Conservation (phyloP, 2,797 vertebrate genomes). For the Rhynchotus rufescens region DNA sequence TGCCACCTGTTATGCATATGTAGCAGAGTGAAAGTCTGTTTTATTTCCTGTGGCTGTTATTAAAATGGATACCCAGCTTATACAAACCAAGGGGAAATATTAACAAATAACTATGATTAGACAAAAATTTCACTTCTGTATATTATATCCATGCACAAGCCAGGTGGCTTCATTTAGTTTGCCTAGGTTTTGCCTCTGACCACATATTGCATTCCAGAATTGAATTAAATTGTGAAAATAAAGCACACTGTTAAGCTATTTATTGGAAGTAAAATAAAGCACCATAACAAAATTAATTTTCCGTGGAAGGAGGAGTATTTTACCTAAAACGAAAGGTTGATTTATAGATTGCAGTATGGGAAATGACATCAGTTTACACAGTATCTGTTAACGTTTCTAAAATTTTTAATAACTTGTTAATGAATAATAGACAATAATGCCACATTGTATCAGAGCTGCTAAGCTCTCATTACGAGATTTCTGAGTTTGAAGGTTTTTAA, state of each 20-base stretch:
- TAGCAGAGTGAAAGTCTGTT: neutral
- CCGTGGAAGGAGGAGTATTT: neutral
- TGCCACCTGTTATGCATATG: neutral
- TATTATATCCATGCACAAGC: neutral
- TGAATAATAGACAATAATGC: neutral
- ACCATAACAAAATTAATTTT: neutral
- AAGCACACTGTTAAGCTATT: neutral
- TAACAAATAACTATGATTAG: neutral
- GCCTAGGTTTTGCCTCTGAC: neutral
- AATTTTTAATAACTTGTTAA: neutral
- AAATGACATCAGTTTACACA: neutral
- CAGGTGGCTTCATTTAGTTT: neutral
- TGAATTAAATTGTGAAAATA: neutral
- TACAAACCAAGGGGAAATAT: neutral
- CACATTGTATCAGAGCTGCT: neutral
- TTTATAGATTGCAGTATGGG: neutral
- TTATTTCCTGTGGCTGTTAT: neutral
- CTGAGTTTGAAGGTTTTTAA: neutral
- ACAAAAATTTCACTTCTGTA: neutral
- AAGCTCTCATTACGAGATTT: neutral
- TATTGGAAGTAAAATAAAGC: neutral
- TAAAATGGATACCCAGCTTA: neutral
- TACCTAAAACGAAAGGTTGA: neutral
- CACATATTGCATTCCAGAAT: neutral
- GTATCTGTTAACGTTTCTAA: neutral